Conservation (phyloP, 2,797 vertebrate genomes). For the Chaunax sp. region DNA sequence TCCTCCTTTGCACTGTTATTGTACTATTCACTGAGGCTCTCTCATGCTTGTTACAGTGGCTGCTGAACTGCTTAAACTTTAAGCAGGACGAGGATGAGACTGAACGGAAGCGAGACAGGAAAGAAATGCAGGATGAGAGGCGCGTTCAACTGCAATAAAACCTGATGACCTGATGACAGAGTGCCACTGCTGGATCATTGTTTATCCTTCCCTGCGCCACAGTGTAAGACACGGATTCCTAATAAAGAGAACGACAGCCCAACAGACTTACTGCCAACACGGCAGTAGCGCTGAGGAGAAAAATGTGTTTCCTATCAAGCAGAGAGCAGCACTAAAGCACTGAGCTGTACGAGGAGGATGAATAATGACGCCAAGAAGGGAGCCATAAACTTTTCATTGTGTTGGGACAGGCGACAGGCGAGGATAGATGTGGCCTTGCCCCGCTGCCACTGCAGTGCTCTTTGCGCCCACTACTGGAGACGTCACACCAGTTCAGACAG, state of each 20-base stretch:
- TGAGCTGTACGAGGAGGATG: constrained; percentile 43
- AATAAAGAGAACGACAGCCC: constrained; percentile 45
- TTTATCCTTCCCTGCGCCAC: constrained; percentile 42
- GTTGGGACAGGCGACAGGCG: constrained; percentile 54
- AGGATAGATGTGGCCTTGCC: constrained; percentile 54
- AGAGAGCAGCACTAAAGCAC: constrained; percentile 50
- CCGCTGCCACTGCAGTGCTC: constrained; percentile 41
- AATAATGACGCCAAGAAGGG: constrained; percentile 71
- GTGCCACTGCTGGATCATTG: constrained; percentile 30
- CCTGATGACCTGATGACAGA: constrained; percentile 49
- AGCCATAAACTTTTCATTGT: constrained; percentile 79
- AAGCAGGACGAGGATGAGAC: constrained; percentile 35
- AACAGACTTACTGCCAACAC: constrained; percentile 55
- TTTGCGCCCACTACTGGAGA: constrained; percentile 38
- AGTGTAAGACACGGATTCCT: constrained; percentile 42
- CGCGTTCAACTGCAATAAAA: constrained; percentile 59
- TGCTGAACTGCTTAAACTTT: constrained; percentile 62
- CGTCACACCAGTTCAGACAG: constrained; percentile 60
- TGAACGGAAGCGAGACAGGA: constrained; percentile 37
- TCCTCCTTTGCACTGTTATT: constrained; percentile 24
- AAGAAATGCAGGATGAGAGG: constrained; percentile 38
- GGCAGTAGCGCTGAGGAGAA: constrained; percentile 43
- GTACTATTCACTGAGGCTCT: constrained; percentile 39
- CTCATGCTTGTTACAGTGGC: constrained; percentile 55
- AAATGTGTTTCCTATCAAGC: constrained; percentile 80